Conservation (phyloP, 2,113 vertebrate species). For the Silurus asotus region DNA sequence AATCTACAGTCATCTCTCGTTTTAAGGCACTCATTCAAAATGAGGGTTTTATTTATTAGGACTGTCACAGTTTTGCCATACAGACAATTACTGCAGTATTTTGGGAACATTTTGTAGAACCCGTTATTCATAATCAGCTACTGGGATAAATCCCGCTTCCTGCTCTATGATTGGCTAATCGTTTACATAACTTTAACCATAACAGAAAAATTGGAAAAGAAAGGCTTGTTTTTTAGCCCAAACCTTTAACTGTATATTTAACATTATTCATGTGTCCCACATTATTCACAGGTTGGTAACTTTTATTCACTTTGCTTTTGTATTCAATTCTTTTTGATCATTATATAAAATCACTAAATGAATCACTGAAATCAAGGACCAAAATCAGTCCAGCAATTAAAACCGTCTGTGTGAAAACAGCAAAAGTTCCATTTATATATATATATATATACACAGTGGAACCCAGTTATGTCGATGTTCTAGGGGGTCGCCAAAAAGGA, state of each 20-base stretch:
- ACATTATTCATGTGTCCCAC: no score
- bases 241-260: not conserved
- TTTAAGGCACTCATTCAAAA: conserved; percentile 29
- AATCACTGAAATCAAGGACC: no score
- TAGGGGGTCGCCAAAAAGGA: no score
- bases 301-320: not conserved
- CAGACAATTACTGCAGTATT: not conserved
- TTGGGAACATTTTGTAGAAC: not conserved
- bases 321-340: not conserved
- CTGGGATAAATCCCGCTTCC: not conserved
- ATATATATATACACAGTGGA: no score
- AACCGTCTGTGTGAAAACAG: no score
- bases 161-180: not conserved
- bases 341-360: no score
- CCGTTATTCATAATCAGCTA: not conserved
- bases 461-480: no score
- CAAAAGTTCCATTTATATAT: no score
- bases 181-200: not conserved
- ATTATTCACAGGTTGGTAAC: not conserved
- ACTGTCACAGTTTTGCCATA: not conserved
- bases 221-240: not conserved
- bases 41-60: conserved; percentile 9
- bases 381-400: no score
- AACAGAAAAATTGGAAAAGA: not conserved
- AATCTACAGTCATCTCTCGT: conserved; percentile 26